These are phyloP conservation scores for Isotomurus palustris DNA, from an alignment of 2,888 invertebrate genomes.

Conservation along the genomic window DNA sequence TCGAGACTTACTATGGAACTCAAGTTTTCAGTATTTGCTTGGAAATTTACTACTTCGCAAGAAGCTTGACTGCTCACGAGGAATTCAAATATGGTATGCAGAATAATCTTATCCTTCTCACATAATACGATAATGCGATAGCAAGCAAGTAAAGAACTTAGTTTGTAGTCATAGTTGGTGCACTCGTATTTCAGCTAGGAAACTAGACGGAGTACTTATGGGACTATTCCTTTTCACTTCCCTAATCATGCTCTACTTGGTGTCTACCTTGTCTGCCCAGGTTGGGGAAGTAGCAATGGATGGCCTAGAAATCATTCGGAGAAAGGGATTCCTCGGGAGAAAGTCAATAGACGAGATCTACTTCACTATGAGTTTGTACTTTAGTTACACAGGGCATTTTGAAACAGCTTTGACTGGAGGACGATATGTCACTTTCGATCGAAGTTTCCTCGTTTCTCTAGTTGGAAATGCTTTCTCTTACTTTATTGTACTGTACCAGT, in stretches of 20 bases:
- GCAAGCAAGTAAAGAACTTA: too few relatives aligned
- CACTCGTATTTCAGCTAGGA: conserved; percentile 13
- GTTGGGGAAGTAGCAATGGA: conserved; percentile 30
- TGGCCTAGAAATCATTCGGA: conserved; percentile 37
- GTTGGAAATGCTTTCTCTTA: conserved; percentile 39
- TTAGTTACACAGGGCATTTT: conserved; percentile 35
- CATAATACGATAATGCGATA: background rate
- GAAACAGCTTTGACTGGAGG: conserved; percentile 32
- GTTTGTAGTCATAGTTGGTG: background rate
- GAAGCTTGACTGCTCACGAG: conserved; percentile 13
- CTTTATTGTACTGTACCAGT: conserved; percentile 41
- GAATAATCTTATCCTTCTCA: background rate
- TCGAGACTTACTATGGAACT: conserved; percentile 37
- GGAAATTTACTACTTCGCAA: conserved; percentile 34
- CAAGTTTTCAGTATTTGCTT: conserved; percentile 35
- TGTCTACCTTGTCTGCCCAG: conserved; percentile 15
- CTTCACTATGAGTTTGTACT: conserved; percentile 37
- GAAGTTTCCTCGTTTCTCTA: conserved; percentile 24
- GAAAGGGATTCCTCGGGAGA: conserved; percentile 36
- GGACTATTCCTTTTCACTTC: conserved; percentile 22
- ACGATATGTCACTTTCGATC: conserved; percentile 29
- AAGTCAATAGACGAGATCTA: conserved; percentile 33
- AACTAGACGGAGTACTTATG: conserved; percentile 25
- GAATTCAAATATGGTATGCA: background rate
- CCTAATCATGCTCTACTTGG: conserved; percentile 18